These are phyloP conservation scores for Dastarcus helophoroides DNA, from an alignment of 2,888 invertebrate genomes.

Conservation along the genomic window DNA sequence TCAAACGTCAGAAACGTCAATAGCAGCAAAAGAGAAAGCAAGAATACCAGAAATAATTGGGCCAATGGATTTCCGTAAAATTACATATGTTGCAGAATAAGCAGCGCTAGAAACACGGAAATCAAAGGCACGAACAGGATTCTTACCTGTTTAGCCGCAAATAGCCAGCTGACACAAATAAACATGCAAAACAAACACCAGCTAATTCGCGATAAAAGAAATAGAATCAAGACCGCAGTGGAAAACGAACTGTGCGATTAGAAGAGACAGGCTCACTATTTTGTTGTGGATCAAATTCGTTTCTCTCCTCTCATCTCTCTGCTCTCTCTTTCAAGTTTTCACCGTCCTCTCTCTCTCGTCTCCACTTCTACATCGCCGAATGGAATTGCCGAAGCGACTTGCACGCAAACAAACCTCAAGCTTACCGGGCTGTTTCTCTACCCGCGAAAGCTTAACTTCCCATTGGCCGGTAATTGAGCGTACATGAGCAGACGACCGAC, in stretches of 20 bases:
- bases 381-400: constrained; percentile 21
- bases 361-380: constrained; percentile 33
- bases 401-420: constrained; percentile 28
- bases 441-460: constrained; percentile 25
- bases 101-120: background rate
- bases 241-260: constrained; percentile 39
- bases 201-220: constrained; percentile 28
- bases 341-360: constrained; percentile 38
- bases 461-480: constrained; percentile 25
- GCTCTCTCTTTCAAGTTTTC: constrained; percentile 40
- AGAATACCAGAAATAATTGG: background rate
- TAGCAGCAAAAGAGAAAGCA: constrained; percentile 1
- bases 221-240: constrained; percentile 34
- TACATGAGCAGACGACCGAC: constrained; percentile 18
- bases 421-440: constrained; percentile 26
- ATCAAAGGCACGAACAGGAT: constrained; percentile 28
- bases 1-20: no score
- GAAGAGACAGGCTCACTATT: constrained; percentile 40
- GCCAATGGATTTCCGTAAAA: background rate
- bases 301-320: constrained; percentile 38
- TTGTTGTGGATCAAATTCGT: constrained; percentile 43
- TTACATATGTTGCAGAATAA: background rate
- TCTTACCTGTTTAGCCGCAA: constrained; percentile 34
- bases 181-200: constrained; percentile 32
- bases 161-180: constrained; percentile 29